Evolutionary conservation across 2,888 invertebrate species (phyloP), one percentile per base, ranked within the genome.

Genomic region (Orthosia gothica): DNA sequence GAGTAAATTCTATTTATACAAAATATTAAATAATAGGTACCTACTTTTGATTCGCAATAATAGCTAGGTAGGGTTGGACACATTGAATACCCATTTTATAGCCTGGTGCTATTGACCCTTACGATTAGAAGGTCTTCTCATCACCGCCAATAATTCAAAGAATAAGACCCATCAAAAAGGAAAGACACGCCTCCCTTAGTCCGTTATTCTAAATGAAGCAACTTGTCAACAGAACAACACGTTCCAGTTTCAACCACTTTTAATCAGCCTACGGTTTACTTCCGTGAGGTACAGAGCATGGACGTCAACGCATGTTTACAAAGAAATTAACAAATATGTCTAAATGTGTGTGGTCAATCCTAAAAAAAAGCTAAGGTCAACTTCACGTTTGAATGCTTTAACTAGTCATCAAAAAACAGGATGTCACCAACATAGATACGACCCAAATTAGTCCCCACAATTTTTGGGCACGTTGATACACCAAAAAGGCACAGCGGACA

Each of bases 401-500:
- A 72, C 32, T 58, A 71, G 47, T 73, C 81, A 76, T 73, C 74
- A 78, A 78, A 85, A 75, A 78, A 68, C 76, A 80, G 52, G 70
- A 76, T 15, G 61, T 82, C 80, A 55, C 32, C 32, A 70, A 75
- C 78, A 76, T 76, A 80, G 67, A 74, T 66, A 74, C 76, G 59
- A 65, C 68, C 67, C 40, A 84, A 77, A 77, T 78, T 69, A 66
- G 70, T 69, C 67, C 58, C 32, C 54, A 68, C 50, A 66, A 78
- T 79, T 80, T 87, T 78, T 76, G 75, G 77, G 16, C 70, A 79
- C 63, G 75, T 55, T 66, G 54, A 64, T 76, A 76, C 65, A 73
- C 72, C 71, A 65, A 89, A 87, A 86, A 77, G 78, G 86, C 81
- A 74, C 70, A 74, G 54, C 87, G 88, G 89, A 88, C 87, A 89